These are phyloP conservation scores for Sylvietta virens DNA, from an alignment of 2,113 vertebrate genomes.

Conservation along the genomic window DNA sequence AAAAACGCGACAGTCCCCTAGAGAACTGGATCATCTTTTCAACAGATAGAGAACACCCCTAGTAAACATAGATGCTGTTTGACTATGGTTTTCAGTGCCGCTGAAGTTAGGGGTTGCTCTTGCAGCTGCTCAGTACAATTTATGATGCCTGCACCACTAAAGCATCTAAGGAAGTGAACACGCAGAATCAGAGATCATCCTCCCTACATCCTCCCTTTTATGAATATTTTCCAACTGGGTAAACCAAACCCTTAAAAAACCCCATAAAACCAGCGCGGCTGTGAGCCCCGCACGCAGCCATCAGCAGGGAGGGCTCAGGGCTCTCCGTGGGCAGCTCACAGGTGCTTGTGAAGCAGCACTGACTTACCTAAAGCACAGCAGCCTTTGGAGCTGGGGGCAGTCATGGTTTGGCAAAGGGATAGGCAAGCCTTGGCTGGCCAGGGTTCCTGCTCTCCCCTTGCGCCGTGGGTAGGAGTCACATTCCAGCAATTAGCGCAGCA, in stretches of 20 bases:
- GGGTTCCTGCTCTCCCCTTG: not conserved
- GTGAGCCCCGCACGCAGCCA: not conserved
- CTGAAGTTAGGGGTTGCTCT: not conserved
- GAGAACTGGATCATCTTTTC: not conserved
- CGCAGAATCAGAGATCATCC: not conserved
- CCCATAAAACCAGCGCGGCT: not conserved
- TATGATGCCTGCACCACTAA: not conserved
- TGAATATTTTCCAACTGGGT: not conserved
- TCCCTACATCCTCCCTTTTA: not conserved
- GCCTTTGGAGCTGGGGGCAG: not conserved
- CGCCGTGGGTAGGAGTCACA: not conserved
- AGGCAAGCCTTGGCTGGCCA: not conserved
- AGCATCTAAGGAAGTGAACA: not conserved
- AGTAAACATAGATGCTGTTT: not conserved
- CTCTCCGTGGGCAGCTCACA: not conserved
- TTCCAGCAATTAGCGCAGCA: not conserved
- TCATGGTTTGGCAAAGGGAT: not conserved
- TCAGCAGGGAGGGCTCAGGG: not conserved
- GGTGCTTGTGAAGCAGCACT: rapidly evolving
- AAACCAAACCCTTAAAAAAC: not conserved
- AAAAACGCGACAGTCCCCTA: not conserved
- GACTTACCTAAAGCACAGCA: not conserved
- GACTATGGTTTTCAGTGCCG: not conserved
- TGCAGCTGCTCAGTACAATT: not conserved
- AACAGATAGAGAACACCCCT: not conserved